Conservation (phyloP, 2,113 vertebrate species). For the Ia io region DNA sequence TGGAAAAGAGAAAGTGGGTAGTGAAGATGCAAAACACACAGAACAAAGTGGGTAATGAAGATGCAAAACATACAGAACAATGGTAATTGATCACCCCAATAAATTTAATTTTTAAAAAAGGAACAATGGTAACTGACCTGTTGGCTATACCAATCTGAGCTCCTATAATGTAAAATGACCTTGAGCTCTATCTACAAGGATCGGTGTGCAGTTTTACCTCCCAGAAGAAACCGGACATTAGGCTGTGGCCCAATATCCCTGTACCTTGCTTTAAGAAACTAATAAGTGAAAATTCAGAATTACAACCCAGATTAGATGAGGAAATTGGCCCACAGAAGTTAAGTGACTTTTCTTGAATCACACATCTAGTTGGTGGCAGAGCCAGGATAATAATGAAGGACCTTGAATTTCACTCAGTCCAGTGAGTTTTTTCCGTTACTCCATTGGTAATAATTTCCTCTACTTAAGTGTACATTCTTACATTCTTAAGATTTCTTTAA, state of each 20-base stretch:
- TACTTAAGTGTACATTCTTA: conserved; percentile 22
- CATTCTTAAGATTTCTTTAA: conserved; percentile 26
- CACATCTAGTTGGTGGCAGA: conserved; percentile 34
- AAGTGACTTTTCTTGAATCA: conserved; percentile 47
- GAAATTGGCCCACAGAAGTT: conserved; percentile 25
- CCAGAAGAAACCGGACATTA: conserved; percentile 14
- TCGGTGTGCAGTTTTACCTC: background rate
- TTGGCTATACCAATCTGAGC: background rate
- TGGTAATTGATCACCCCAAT: no score
- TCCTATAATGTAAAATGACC: background rate
- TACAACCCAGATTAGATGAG: conserved; percentile 34
- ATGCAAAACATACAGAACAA: no score
- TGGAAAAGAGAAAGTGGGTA: background rate
- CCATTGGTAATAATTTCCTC: conserved; percentile 29
- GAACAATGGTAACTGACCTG: background rate
- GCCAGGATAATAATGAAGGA: conserved; percentile 42
- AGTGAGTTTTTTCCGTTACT: conserved; percentile 41
- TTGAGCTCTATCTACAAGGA: background rate
- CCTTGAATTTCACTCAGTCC: conserved; percentile 3
- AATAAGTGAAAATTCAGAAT: conserved; percentile 61
- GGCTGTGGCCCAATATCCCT: background rate
- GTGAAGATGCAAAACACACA: background rate
- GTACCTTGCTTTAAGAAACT: conserved; percentile 20
- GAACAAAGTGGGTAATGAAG: background rate
- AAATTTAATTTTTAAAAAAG: no score